Evolutionary conservation across 2,113 vertebrate genomes (phyloP), one percentile per base, ranked within the genome.

Genomic region (Salvelinus alpinus): DNA sequence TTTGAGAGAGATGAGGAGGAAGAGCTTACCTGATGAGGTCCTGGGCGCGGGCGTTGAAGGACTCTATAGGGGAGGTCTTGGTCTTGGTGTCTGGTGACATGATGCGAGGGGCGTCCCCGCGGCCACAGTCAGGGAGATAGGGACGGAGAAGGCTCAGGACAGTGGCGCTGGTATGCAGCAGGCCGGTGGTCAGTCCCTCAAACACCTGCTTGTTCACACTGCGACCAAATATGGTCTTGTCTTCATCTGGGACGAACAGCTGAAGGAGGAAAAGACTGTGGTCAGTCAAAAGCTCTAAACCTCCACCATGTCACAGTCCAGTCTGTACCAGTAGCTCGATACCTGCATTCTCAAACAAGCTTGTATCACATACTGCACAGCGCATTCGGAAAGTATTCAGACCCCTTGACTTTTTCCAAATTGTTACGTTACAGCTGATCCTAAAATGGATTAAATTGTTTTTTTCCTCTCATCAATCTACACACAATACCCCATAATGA

Each of bases 161-260:
- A 73, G 93, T 90, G 72, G 95, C 92, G 14, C 92, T 88, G 70
- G 96, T 94, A 85, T 94, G 95, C 77, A 99, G 95, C 80, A 98
- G 92, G 84, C 95, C 95, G 11, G 95, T 95, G 11, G 94, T 96
- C 89, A 99, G 87, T 81, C 93, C 95, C 88, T 99, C 98, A 85
- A 97, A 99, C 27, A 96, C 89, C 86, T 96, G 96, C 85, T 96
- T 98, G 91, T 96, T 99, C 73, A 95, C 94, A 86, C 92, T 96
- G 81, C 94, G 96, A 60, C 96, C 95, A 86, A 94, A 93, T 81
- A 95, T 90, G 72, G 95, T 91, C 81, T 95, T 97, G 85, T 96
- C 95, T 82, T 99, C 97, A 85, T 97, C 96, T 65, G 98, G 97
- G 83, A 98, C 94, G 71, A 92, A 96, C 16, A 96, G 92, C 98